Conservation (phyloP, 2,797 vertebrate species). For the Mycteria americana region DNA sequence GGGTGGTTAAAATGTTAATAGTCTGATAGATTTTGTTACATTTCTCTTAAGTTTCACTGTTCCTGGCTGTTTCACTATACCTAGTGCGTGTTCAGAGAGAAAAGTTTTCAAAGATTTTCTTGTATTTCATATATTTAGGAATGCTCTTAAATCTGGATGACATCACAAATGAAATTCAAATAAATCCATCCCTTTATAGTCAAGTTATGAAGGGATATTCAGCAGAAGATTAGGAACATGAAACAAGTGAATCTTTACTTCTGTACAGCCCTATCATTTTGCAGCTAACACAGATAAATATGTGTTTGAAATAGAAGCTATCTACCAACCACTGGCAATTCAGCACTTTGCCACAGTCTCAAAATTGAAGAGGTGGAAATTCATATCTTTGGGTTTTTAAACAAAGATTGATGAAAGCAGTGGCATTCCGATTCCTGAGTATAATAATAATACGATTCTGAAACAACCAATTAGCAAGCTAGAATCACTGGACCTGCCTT, state of each 20-base stretch:
- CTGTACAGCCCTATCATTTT: constrained; percentile 44
- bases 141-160: neutral
- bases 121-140: neutral
- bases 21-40: neutral
- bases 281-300: constrained; percentile 49
- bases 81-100: neutral
- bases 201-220: constrained; percentile 26
- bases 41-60: neutral
- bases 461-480: constrained; percentile 44
- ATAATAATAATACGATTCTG: neutral
- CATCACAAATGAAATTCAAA: constrained; percentile 27
- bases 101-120: neutral
- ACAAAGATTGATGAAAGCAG: constrained; percentile 16
- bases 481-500: constrained; percentile 8
- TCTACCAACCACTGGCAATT: constrained; percentile 56
- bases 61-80: neutral
- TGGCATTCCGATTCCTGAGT: neutral
- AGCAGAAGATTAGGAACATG: constrained; percentile 29
- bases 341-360: neutral
- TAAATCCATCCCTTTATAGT: constrained; percentile 28
- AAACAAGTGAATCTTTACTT: constrained; percentile 32
- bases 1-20: constrained; percentile 9
- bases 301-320: constrained; percentile 51
- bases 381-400: neutral
- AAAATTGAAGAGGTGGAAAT: constrained; percentile 39